Percentiles rank a stretch among this genome's conserved stretches.
phyloP scores from a whole-genome alignment of 2,888 invertebrate genomes.

The Mimachlamys varia region DNA sequence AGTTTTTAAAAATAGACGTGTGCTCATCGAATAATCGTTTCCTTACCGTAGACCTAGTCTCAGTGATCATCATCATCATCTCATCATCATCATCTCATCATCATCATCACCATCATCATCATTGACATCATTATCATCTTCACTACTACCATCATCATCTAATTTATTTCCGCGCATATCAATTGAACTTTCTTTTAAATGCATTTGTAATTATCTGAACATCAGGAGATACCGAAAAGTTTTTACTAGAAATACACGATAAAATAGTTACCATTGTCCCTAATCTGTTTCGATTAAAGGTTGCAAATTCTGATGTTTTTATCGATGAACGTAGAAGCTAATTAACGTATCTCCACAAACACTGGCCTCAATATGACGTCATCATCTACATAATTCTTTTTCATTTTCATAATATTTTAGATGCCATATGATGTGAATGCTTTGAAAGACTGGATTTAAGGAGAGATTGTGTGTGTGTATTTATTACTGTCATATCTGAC shows the following conservation, averaged over 20 bases:
- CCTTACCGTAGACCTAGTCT: conserved; percentile 8
- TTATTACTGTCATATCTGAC: conserved; percentile 11
- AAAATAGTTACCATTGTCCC: not conserved
- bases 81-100: conserved; percentile 11
- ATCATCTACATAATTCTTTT: not conserved
- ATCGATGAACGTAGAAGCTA: too few relatives aligned
- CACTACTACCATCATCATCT: not conserved
- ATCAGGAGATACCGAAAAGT: not conserved
- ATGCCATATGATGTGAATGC: conserved; percentile 3
- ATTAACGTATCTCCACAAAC: not conserved
- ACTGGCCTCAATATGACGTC: not conserved
- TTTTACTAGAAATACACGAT: not conserved
- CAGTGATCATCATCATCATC: not conserved
- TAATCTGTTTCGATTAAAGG: not conserved
- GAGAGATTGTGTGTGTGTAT: not conserved
- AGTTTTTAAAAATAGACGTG: not conserved
- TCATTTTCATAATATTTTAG: not conserved
- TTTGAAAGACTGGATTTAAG: not conserved
- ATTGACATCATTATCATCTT: conserved; percentile 20
- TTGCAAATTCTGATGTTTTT: not conserved
- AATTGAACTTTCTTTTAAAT: not conserved
- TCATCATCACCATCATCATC: not conserved
- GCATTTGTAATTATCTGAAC: not conserved
- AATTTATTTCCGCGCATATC: not conserved
- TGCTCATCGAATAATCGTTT: not conserved